Percentiles rank a stretch among this genome's conserved stretches.
phyloP scores from a whole-genome alignment of 2,888 invertebrate species.

The Nymphalis c-album region DNA sequence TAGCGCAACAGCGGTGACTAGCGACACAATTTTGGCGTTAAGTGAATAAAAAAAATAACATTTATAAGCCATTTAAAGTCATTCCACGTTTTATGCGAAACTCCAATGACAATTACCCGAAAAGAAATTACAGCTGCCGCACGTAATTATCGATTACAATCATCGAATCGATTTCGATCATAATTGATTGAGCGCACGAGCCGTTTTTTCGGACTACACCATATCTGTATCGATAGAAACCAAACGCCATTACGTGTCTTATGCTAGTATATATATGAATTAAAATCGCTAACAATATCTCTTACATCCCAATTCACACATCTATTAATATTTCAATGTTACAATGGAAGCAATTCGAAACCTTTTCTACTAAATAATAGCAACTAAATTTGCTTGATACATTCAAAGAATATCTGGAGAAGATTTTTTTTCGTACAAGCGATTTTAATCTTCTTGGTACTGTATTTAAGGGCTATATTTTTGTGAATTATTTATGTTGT shows the following conservation, averaged over 20 bases:
- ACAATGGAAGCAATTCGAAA: slow-evolving; percentile 9
- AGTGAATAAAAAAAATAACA: slow-evolving; percentile 17
- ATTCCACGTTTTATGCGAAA: slow-evolving; percentile 34
- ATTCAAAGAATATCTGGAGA: neutral
- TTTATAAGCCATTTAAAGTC: slow-evolving; percentile 35
- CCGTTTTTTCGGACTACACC: slow-evolving; percentile 38
- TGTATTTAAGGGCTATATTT: slow-evolving; percentile 11
- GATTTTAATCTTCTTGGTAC: slow-evolving; percentile 10
- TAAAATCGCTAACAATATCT: slow-evolving; percentile 7
- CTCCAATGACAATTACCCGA: slow-evolving; percentile 41
- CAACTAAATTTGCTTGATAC: slow-evolving; percentile 12
- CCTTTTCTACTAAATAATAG: neutral
- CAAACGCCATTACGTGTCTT: slow-evolving; percentile 15
- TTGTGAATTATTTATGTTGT: neutral
- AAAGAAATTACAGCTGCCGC: slow-evolving; percentile 65
- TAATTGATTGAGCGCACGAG: slow-evolving; percentile 73
- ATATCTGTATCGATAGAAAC: slow-evolving; percentile 20
- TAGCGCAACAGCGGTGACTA: neutral
- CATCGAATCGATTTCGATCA: slow-evolving; percentile 67
- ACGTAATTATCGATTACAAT: slow-evolving; percentile 71
- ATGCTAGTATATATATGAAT: neutral
- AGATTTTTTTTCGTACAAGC: slow-evolving; percentile 8
- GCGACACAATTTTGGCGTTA: slow-evolving; percentile 20
- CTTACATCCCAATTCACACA: neutral
- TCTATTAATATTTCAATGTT: neutral